Base-by-base conservation (phyloP, 2,113 vertebrate genomes). In the Chunga burmeisteri region DNA sequence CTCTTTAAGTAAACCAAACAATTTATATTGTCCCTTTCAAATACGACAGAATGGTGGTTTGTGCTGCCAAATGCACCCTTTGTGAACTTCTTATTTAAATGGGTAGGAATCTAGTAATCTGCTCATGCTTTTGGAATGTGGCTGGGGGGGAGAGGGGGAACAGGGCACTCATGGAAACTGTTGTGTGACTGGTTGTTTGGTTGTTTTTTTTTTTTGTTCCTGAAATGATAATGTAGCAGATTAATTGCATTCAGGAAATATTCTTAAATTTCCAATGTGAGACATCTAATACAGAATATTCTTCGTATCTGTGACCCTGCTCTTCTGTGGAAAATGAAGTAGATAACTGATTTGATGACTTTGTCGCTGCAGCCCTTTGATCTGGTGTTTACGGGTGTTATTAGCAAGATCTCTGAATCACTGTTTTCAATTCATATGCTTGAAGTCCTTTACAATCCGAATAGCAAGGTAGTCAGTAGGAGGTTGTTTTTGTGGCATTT, bases 81-180 rank as follows among this genome's bases (percentile, higher is more conserved):
- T 96, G 73, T 87, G 59, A 91, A 62, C 44, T 30, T 36, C 34
- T 71, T 75, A 72, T 18, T 59, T 74, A 56, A 79, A 71, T 47
- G 78, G 70, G n/a, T 84, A 92, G 55, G 71, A 93, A 61, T 88
- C 66, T 53, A 16, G 52, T 95, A 58, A 91, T 84, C 72, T 86
- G 81, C 58, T 95, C 93, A 68, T 72, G 62, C 52, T 53, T 90
- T 82, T 83, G 74, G 85, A 88, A 96, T 94, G 74, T 3, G 3
- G 9, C 3, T 81, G 38, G 23, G n/a, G 58, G 63, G 40, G 29
- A 68, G 30, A 22, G 7, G 26, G 59, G 50, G 63, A 71, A 32
- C 40, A 53, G 52, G n/a, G 11, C 34, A 26, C 19, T 91, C n/a
- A 4, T 40, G 61, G 63, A 79, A 84, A 63, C 58, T 52, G 30